A percentile compares a stretch with the other conserved stretches of the same genome.
phyloP scores from a whole-genome alignment of 2,888 invertebrate species.

The Neoitamus cyanurus region DNA sequence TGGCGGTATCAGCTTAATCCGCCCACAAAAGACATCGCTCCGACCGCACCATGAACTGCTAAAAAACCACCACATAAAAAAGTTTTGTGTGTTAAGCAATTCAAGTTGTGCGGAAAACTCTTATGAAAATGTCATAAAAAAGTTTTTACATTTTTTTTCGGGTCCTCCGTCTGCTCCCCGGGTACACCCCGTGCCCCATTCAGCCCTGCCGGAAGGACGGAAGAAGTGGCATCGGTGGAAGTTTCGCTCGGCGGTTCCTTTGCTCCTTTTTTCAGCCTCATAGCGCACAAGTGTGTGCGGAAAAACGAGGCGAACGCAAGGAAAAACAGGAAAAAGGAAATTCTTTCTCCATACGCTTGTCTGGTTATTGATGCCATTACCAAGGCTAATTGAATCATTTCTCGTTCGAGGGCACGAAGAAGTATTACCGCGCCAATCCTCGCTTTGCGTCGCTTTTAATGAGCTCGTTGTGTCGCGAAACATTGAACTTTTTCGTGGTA shows the following conservation, averaged over 20 bases:
- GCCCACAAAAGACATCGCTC: conserved; percentile 32
- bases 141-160: conserved; percentile 27
- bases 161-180: neutral
- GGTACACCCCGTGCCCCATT: neutral
- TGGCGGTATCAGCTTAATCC: conserved; percentile 20
- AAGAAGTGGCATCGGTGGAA: neutral
- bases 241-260: neutral
- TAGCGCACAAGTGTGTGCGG: neutral
- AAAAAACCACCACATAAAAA: conserved; percentile 45
- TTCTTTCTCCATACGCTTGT: conserved; percentile 30
- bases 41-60: conserved; percentile 40
- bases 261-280: neutral
- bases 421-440: neutral
- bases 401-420: conserved; percentile 7
- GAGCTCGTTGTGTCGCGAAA: neutral
- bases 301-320: neutral
- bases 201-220: neutral
- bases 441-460: neutral
- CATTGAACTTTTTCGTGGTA: neutral
- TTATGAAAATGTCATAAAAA: conserved; percentile 47
- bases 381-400: conserved; percentile 37
- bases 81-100: conserved; percentile 46
- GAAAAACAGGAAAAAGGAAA: conserved; percentile 2
- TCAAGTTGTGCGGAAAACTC: conserved; percentile 46
- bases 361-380: conserved; percentile 38